These are phyloP conservation scores for Diplodus puntazzo DNA, from an alignment of 2,797 vertebrate species.

Conservation along the genomic window DNA sequence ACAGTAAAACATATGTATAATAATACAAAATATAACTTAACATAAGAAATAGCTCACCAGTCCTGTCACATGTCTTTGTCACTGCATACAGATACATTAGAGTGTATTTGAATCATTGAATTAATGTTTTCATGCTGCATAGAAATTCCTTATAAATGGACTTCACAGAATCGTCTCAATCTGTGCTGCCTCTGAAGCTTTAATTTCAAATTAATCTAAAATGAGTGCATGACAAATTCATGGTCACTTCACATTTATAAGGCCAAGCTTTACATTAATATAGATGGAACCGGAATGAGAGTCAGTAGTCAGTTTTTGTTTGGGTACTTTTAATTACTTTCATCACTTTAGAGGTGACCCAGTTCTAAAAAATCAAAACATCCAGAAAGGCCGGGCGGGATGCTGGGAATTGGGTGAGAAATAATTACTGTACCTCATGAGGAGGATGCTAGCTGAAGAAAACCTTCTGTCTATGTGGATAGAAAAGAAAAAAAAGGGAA, in stretches of 20 bases:
- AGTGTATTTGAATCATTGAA: not conserved
- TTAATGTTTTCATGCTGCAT: not conserved
- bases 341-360: slow-evolving; percentile 52
- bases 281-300: slow-evolving; percentile 24
- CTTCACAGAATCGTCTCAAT: not conserved
- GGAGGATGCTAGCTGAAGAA: slow-evolving; percentile 22
- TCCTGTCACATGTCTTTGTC: no score
- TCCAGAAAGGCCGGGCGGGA: slow-evolving; percentile 6
- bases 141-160: not conserved
- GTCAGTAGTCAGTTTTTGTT: slow-evolving; percentile 6
- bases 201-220: slow-evolving; percentile 23
- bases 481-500: not conserved
- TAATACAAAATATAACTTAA: not conserved
- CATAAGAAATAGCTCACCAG: no score
- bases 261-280: slow-evolving; percentile 1
- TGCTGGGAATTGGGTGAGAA: slow-evolving; percentile 30
- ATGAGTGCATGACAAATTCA: slow-evolving; percentile 15
- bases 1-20: slow-evolving; percentile 4
- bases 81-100: not conserved
- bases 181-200: not conserved
- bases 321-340: slow-evolving; percentile 46
- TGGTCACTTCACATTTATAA: slow-evolving; percentile 2
- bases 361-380: slow-evolving; percentile 49
- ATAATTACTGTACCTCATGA: slow-evolving; percentile 45
- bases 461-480: slow-evolving; percentile 1